Evolutionary conservation across 2,113 vertebrate species (phyloP), one percentile per base, ranked within the genome.

Genomic region (Rhombomys opimus): DNA sequence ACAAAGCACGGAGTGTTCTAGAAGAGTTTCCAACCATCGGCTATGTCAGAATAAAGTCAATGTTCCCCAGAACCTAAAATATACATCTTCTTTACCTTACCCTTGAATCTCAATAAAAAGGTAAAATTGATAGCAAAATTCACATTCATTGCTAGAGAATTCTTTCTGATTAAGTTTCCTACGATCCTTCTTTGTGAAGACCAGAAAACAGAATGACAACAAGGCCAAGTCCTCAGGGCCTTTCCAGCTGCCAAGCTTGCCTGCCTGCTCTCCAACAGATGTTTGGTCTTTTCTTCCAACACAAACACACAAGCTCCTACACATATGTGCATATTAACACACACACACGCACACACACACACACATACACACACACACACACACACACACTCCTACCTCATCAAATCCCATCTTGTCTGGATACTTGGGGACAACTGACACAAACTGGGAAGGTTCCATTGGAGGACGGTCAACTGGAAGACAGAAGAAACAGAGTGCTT

Each of bases 401-500:
- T 99, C 99, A 98, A 99, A 99, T 65, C 98, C 99, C 98, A 99
- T 99, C 98, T 98, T 99, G 98, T 99, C 99, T 85, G 98, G 99
- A 7, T 97, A 95, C 78, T 98, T 98, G 0, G 97, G 98, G 8
- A 98, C 98, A 32, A 98, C 80, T 63, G 99, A 98, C 95, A 99
- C 97, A 95, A 99, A 98, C 96, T 98, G 98, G 2, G 99, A 99
- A 23, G 99, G 99, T 57, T 99, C 98, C 35, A 99, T 93, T 17
- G 99, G 98, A 96, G 99, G 98, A 75, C 98, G 99, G 77, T 99
- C 99, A 18, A 99, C 99, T 99, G 99, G 41, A 98, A 98, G 95
- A 98, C 97, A 98, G 35, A 94, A 95, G 52, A 97, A 86, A 98
- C 11, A 41, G 82, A 63, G 59, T 5, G 22, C 68, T 90, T 92